phyloP scores from a whole-genome alignment of 1,140 invertebrate species.

The Neotoxoptera formosana region DNA sequence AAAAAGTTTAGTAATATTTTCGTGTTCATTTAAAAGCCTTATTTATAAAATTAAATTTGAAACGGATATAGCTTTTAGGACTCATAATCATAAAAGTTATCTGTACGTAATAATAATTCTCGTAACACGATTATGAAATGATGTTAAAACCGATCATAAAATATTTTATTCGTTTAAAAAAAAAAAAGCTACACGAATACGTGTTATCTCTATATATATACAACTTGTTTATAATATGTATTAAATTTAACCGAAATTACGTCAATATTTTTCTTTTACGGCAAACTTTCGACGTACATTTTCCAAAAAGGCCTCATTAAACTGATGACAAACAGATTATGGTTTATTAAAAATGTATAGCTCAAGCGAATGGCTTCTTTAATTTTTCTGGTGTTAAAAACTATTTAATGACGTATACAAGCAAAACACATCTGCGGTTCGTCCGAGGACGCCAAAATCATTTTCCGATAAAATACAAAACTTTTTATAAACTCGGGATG shows the following conservation, averaged over 20 bases:
- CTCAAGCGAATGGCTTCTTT: neutral
- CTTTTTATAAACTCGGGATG: neutral
- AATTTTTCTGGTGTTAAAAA: slow-evolving; percentile 27
- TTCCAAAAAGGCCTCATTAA: neutral
- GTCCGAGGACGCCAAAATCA: neutral
- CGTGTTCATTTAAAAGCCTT: no score
- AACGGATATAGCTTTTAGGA: neutral
- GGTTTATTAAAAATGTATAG: slow-evolving; percentile 26
- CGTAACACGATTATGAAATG: neutral
- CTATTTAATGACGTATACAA: slow-evolving; percentile 26
- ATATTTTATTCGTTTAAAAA: neutral
- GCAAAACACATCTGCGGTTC: slow-evolving; percentile 36
- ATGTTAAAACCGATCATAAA: neutral
- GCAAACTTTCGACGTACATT: neutral
- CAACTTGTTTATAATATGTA: neutral
- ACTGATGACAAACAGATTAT: slow-evolving; percentile 20
- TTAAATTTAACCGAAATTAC: neutral
- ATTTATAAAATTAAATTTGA: neutral
- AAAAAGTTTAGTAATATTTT: no score
- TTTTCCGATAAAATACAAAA: slow-evolving; percentile 1
- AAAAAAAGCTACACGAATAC: neutral
- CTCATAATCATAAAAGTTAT: neutral
- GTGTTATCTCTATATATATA: neutral
- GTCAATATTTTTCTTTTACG: neutral
- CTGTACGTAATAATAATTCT: neutral